Percentiles rank a stretch among this genome's conserved stretches.
These are phyloP conservation scores for Festucalex cinctus DNA, from an alignment of 2,113 vertebrate genomes.

Conservation along the genomic window DNA sequence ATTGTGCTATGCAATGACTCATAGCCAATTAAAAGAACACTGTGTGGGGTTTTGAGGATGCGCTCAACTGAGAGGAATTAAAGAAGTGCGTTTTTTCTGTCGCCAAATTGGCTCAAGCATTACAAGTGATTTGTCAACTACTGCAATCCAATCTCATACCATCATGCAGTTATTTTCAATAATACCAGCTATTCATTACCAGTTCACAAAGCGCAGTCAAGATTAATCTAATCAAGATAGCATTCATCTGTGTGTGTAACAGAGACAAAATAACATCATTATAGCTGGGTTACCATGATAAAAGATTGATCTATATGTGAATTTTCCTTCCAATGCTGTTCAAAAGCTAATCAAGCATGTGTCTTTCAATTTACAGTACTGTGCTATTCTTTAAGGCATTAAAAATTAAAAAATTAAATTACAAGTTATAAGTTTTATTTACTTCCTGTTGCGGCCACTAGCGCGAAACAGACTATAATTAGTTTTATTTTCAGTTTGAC, in stretches of 20 bases:
- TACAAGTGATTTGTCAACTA: constrained; percentile 30
- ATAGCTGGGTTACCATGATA: constrained; percentile 5
- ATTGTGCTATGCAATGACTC: neutral
- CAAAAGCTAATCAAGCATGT: constrained; percentile 6
- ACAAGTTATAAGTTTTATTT: too few species aligned
- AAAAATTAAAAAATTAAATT: too few species aligned
- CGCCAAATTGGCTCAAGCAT: constrained; percentile 5
- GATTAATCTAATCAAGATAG: constrained; percentile 29
- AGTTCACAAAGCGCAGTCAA: constrained; percentile 12
- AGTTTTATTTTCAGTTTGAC: too few species aligned
- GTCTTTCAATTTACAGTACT: neutral
- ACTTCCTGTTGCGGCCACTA: too few species aligned
- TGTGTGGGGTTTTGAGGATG: constrained; percentile 2
- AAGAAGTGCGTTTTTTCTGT: neutral
- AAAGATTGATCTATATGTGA: constrained; percentile 6
- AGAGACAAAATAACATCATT: constrained; percentile 22
- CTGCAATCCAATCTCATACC: constrained; percentile 32
- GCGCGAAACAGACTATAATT: too few species aligned
- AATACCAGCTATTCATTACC: constrained; percentile 26
- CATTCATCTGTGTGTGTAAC: constrained; percentile 32
- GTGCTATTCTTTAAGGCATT: neutral
- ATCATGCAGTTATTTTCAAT: constrained; percentile 31
- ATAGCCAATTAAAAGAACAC: constrained; percentile 13
- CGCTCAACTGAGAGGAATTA: neutral
- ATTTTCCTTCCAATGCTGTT: constrained; percentile 3